Evolutionary conservation across 92 coral and sea anemone species (phyloP), one percentile per base, ranked within the genome.

Genomic region (Epizoanthus scotinus): DNA sequence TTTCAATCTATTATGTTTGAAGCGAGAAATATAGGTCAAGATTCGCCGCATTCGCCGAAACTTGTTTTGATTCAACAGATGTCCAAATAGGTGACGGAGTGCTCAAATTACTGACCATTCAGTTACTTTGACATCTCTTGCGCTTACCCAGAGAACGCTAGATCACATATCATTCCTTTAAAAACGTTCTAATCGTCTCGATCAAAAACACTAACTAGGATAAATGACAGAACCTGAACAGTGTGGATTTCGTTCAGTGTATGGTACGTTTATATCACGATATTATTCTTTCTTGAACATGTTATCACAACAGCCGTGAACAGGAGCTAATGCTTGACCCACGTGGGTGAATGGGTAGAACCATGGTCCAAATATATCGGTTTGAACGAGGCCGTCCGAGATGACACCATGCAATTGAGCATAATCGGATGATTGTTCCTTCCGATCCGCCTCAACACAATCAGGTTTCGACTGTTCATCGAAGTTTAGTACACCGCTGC

Each of bases 341-440:
- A 44, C 52, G 52, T 44, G 52, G 52, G 7, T 47, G 4, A n/a
- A 44, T 56, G 49, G n/a, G n/a, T n/a, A 21, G 49, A 21, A 29
- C 49, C 57, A 3, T 69, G 12, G 57, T 40, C 21, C 57, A 56
- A 70, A 25, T 14, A 54, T 14, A 47, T 21, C 58, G 75, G 47
- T 70, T n/a, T 26, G 42, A 63, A 2, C 28, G 28, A 29, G 42
- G 67, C 27, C 67, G 72, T 67, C 54, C 53, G 52, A 63, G 52
- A 67, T 38, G 50, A 67, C 25, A 38, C 38, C 20, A 34, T 67
- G 72, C 21, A 42, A 40, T 44, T 68, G n/a, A 68, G 73, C 73
- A 42, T 42, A 42, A 68, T 68, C 55, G 73, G 54, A 68, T 68
- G 56, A 40, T 68, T 68, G 73, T 42, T 68, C 44, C 14, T 34